A percentile compares a stretch with the other conserved stretches of the same genome.
Evolutionary conservation across 1,140 invertebrate genomes (phyloP).

Genomic region (Zaprionus taronus): DNA sequence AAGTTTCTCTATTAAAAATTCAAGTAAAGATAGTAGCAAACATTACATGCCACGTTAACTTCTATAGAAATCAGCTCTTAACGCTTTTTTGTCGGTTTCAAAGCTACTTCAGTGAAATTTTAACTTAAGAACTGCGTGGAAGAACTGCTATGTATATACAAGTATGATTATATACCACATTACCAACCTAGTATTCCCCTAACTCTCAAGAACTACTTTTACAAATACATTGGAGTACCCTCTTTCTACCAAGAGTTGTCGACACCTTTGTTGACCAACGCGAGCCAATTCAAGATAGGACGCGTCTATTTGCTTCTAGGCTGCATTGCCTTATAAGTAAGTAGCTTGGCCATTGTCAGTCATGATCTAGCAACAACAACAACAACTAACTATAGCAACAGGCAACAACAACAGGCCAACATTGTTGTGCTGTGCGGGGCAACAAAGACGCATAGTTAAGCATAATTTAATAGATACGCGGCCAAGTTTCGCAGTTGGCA

Average conservation of each 20-base stretch:
- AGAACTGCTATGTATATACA: neutral
- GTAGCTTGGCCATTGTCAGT: conserved; percentile 65
- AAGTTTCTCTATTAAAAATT: neutral
- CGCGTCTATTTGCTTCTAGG: neutral
- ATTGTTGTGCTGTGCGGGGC: conserved; percentile 32
- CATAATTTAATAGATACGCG: conserved; percentile 82
- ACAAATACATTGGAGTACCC: neutral
- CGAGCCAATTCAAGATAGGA: neutral
- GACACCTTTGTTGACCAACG: neutral
- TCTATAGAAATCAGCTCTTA: no score
- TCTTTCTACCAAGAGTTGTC: neutral
- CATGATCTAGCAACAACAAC: conserved; percentile 35
- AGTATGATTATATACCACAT: neutral
- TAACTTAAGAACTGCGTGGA: no score
- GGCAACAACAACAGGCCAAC: conserved; percentile 11
- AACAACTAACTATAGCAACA: conserved; percentile 22
- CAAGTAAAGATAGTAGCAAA: neutral
- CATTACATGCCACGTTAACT: neutral
- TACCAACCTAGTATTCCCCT: neutral
- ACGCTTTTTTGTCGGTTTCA: no score
- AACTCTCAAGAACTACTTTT: neutral
- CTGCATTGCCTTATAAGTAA: conserved; percentile 42
- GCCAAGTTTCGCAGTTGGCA: conserved; percentile 48
- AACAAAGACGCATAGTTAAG: conserved; percentile 81
- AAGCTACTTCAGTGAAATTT: no score